These are phyloP conservation scores for Cyanistes caeruleus DNA, from an alignment of 2,113 vertebrate genomes.

Conservation along the genomic window DNA sequence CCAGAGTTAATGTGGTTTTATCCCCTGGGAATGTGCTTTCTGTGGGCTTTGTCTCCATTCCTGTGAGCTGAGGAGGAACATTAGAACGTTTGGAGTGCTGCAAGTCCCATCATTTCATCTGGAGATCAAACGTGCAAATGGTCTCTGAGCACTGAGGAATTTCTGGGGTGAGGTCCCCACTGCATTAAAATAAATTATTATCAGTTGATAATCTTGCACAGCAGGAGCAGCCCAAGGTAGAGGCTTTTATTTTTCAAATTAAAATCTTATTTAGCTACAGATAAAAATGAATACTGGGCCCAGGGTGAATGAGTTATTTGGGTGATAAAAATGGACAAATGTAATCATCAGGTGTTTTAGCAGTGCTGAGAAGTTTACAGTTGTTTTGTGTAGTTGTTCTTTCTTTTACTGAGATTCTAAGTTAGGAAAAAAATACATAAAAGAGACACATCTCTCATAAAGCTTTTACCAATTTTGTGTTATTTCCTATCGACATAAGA, in stretches of 20 bases:
- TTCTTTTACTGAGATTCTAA: neutral
- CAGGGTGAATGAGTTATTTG: neutral
- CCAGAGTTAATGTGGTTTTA: fast-evolving
- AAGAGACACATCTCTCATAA: neutral
- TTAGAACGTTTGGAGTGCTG: neutral
- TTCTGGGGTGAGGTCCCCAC: neutral
- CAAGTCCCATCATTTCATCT: neutral
- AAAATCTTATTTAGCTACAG: neutral
- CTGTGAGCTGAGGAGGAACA: neutral
- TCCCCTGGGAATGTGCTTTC: neutral
- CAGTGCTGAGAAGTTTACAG: neutral
- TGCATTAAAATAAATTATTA: fast-evolving
- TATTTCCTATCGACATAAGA: neutral
- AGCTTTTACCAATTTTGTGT: neutral
- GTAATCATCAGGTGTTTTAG: neutral
- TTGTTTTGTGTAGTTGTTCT: neutral
- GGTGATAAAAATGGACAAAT: neutral
- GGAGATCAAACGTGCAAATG: neutral
- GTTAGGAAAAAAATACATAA: neutral
- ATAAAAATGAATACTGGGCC: neutral
- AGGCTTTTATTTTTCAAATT: neutral
- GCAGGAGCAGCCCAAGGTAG: neutral
- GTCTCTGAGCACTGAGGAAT: neutral
- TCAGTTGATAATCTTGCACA: neutral
- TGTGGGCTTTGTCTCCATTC: neutral